phyloP scores from a whole-genome alignment of 2,113 vertebrate species.

The Chamaea fasciata region DNA sequence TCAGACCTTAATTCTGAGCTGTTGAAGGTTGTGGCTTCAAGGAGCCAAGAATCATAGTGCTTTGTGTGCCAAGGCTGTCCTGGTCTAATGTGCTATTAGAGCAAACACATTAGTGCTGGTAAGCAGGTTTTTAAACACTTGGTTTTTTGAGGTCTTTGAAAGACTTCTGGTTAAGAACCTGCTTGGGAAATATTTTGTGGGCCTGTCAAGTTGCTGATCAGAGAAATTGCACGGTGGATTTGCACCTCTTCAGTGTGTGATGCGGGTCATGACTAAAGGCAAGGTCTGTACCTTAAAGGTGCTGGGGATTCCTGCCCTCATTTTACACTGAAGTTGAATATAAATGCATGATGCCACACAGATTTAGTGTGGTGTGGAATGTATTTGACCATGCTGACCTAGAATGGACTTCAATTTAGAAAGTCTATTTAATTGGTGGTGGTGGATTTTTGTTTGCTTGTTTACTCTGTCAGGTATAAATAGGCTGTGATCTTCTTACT shows the following conservation, averaged over 20 bases:
- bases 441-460: background rate
- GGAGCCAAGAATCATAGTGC: background rate
- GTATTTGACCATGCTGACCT: background rate
- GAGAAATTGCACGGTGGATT: background rate
- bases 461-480: background rate
- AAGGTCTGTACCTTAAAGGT: background rate
- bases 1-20: background rate
- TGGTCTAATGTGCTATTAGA: background rate
- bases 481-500: background rate
- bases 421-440: background rate
- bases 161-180: background rate
- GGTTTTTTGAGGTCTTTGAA: conserved; percentile 4
- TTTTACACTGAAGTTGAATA: background rate
- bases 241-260: background rate
- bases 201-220: background rate
- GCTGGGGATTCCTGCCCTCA: background rate
- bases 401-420: background rate
- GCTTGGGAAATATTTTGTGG: background rate
- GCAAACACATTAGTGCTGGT: background rate
- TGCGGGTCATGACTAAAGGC: background rate
- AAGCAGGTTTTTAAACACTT: conserved; percentile 4
- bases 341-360: background rate
- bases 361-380: background rate
- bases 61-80: background rate
- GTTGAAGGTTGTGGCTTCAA: background rate